Evolutionary conservation across 2,888 invertebrate genomes (phyloP).

Genomic region (Cactoblastis cactorum): DNA sequence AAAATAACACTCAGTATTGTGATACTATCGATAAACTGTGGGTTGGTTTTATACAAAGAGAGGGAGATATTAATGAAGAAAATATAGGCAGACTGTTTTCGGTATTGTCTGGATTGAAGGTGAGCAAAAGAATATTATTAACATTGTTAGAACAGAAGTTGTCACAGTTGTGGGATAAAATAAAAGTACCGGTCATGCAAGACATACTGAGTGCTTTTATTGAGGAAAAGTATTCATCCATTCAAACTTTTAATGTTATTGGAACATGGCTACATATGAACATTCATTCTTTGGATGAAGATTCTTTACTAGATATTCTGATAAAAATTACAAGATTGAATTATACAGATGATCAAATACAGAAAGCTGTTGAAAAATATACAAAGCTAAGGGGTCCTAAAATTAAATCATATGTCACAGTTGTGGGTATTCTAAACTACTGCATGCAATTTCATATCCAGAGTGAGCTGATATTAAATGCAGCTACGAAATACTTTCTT

Average conservation of each 20-base stretch:
- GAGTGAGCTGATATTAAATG: constrained; percentile 77
- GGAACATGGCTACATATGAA: constrained; percentile 81
- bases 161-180: constrained; percentile 75
- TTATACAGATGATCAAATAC: constrained; percentile 77
- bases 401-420: constrained; percentile 73
- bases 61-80: constrained; percentile 75
- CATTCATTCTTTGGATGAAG: constrained; percentile 81
- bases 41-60: constrained; percentile 81
- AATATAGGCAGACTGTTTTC: constrained; percentile 79
- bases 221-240: constrained; percentile 55
- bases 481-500: constrained; percentile 78
- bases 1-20: constrained; percentile 61
- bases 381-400: constrained; percentile 72
- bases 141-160: constrained; percentile 80
- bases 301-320: constrained; percentile 74
- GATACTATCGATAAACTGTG: constrained; percentile 82
- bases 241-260: constrained; percentile 58
- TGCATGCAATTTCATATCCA: constrained; percentile 79
- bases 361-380: constrained; percentile 81
- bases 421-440: constrained; percentile 81
- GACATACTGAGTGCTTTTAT: constrained; percentile 68
- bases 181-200: constrained; percentile 65
- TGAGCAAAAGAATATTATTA: constrained; percentile 79
- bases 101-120: constrained; percentile 77
- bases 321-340: constrained; percentile 75